Evolutionary conservation across 2,113 vertebrate genomes (phyloP).

Genomic region (Ictalurus furcatus): DNA sequence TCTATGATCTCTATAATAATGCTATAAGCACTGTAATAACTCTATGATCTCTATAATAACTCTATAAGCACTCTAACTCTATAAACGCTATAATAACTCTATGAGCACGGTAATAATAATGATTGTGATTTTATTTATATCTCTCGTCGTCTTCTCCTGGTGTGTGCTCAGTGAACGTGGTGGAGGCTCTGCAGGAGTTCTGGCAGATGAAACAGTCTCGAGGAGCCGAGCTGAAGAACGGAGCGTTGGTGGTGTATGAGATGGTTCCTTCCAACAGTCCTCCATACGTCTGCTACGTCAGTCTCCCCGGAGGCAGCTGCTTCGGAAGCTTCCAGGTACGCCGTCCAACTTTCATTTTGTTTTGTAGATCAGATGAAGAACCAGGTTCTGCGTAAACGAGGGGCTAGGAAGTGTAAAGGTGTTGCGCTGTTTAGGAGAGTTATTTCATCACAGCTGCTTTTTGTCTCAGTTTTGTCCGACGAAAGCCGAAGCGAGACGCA

Average conservation of each 20-base stretch:
- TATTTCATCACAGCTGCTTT: background rate
- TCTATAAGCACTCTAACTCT: background rate
- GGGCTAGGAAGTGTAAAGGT: background rate
- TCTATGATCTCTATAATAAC: background rate
- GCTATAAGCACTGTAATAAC: no score
- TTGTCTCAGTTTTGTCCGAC: conserved; percentile 90
- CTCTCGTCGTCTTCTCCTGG: background rate
- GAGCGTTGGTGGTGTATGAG: conserved; percentile 96
- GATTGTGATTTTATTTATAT: background rate
- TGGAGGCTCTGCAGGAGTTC: conserved; percentile 97
- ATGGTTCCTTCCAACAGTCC: conserved; percentile 95
- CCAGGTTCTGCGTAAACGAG: background rate
- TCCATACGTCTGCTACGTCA: conserved; percentile 95
- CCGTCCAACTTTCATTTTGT: background rate
- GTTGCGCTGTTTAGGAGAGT: background rate
- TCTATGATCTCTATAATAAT: no score
- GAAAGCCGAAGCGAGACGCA: conserved; percentile 91
- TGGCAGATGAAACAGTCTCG: conserved; percentile 99
- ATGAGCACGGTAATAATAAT: background rate
- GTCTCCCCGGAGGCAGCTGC: conserved; percentile 94
- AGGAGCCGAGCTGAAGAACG: conserved; percentile 93
- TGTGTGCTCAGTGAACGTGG: conserved; percentile 85
- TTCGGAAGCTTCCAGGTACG: conserved; percentile 97
- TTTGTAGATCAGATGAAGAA: background rate
- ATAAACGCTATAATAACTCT: no score